Evolutionary conservation across 2,113 vertebrate genomes (phyloP).

Genomic region (Callospermophilus lateralis): DNA sequence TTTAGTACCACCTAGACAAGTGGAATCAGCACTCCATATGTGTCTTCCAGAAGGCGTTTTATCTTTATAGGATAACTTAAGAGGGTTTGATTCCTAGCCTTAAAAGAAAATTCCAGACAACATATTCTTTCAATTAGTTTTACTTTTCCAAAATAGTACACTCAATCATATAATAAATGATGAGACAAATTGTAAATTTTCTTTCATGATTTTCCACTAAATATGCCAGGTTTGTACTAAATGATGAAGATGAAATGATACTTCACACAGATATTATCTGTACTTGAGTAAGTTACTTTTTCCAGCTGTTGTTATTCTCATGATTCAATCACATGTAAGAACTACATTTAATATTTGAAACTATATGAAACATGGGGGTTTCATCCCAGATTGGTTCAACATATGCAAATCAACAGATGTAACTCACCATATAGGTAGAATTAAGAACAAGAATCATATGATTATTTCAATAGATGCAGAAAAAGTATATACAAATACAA

Average conservation of each 20-base stretch:
- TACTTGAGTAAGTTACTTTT: neutral
- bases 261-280: neutral
- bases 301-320: neutral
- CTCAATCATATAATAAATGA: neutral
- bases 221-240: neutral
- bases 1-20: neutral
- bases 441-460: too few species aligned
- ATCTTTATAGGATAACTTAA: neutral
- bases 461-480: too few species aligned
- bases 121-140: neutral
- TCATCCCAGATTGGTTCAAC: too few species aligned
- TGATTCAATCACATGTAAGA: neutral
- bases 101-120: neutral
- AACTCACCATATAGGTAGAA: too few species aligned
- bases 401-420: too few species aligned
- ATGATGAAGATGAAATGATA: neutral
- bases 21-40: neutral
- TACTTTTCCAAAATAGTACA: neutral
- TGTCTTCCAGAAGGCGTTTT: neutral
- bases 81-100: neutral
- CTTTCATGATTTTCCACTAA: neutral
- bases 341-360: neutral
- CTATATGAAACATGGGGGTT: neutral
- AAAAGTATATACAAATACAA: too few species aligned
- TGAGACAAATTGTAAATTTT: neutral